Conservation (phyloP, 1,140 invertebrate species). For the Ylistrum balloti region DNA sequence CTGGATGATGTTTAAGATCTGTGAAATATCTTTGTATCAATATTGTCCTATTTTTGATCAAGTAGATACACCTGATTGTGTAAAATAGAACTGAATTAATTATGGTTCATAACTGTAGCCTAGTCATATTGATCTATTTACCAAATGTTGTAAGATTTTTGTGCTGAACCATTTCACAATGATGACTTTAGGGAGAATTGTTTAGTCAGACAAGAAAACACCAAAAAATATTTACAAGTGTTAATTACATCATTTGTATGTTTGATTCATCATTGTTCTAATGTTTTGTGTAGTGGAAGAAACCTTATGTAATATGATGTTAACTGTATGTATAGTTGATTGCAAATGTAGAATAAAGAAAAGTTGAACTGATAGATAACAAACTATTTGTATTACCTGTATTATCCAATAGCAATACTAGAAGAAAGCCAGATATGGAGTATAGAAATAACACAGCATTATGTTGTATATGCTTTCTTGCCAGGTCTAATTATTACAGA, state of each 20-base stretch:
- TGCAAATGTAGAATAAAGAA: background rate
- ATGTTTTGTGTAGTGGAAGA: too few relatives aligned
- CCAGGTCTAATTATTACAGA: background rate
- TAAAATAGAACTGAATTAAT: too few relatives aligned
- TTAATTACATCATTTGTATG: background rate
- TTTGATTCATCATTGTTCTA: background rate
- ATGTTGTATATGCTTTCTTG: constrained; percentile 3
- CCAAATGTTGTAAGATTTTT: background rate
- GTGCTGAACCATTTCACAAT: background rate
- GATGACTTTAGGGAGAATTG: background rate
- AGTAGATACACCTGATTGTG: too few relatives aligned
- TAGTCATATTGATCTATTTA: background rate
- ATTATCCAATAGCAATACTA: background rate
- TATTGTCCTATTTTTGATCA: background rate
- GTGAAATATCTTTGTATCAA: background rate
- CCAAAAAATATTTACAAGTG: background rate
- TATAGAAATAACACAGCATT: background rate
- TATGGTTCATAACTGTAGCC: background rate
- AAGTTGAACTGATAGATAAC: background rate
- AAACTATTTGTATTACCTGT: background rate
- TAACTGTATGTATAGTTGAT: background rate
- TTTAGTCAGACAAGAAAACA: background rate
- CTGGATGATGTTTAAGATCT: too few relatives aligned
- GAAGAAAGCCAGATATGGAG: background rate
- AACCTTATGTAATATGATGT: background rate